phyloP scores from a whole-genome alignment of 1,140 invertebrate species.

The Tetragonula clypearis region DNA sequence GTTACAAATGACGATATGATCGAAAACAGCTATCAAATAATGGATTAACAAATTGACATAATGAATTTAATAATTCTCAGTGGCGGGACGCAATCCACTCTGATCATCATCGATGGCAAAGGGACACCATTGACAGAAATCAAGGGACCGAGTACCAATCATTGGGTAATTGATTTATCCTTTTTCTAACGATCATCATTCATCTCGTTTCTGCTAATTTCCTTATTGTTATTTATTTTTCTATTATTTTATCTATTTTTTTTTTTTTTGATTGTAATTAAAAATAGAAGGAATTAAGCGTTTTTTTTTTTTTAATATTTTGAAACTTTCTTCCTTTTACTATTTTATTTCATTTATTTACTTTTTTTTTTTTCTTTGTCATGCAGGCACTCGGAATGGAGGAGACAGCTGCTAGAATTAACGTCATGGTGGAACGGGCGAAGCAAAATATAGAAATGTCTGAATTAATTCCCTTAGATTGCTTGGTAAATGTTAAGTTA shows the following conservation, averaged over 20 bases:
- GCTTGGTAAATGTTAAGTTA: slow-evolving; percentile 84
- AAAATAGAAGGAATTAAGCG: no score
- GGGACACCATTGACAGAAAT: slow-evolving; percentile 86
- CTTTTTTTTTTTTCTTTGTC: neutral
- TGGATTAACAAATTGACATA: neutral
- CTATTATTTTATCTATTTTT: neutral
- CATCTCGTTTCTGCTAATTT: neutral
- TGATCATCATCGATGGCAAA: slow-evolving; percentile 88
- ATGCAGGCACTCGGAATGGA: slow-evolving; percentile 86
- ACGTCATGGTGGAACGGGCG: slow-evolving; percentile 87
- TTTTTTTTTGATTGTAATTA: neutral
- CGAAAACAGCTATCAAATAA: neutral
- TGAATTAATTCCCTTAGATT: slow-evolving; percentile 84
- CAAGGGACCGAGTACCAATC: slow-evolving; percentile 90
- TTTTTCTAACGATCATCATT: neutral
- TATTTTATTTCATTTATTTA: neutral
- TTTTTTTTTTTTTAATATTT: neutral
- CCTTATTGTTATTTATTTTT: neutral
- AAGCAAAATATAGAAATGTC: slow-evolving; percentile 87
- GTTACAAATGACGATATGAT: neutral
- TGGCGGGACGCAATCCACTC: slow-evolving; percentile 91
- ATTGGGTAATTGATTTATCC: slow-evolving; percentile 84
- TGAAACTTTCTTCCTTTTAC: neutral
- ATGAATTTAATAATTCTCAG: slow-evolving; percentile 81
- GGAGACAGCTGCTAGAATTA: slow-evolving; percentile 88